phyloP scores from a whole-genome alignment of 2,888 invertebrate genomes.

The Thysanoteuthis rhombus region DNA sequence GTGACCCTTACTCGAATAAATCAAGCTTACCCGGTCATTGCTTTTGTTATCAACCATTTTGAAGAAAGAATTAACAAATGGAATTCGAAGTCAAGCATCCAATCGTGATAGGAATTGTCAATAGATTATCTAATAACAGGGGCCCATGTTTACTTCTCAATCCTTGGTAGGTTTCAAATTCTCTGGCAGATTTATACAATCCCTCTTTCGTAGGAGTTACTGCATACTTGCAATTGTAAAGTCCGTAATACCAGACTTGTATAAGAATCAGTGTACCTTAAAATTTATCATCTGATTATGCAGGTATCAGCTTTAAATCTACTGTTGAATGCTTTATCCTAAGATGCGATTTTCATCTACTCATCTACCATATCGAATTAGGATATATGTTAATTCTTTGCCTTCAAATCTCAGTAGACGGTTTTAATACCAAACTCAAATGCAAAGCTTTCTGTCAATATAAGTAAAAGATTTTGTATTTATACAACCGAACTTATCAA shows the following conservation, averaged over 20 bases:
- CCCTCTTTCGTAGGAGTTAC: too few relatives aligned
- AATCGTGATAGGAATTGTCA: too few relatives aligned
- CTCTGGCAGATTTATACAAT: too few relatives aligned
- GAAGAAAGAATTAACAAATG: too few relatives aligned
- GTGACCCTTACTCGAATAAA: too few relatives aligned
- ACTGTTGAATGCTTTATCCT: not conserved
- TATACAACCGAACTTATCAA: not conserved
- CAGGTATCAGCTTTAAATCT: not conserved
- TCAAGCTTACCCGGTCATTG: too few relatives aligned
- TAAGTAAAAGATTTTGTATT: not conserved
- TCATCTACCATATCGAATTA: not conserved
- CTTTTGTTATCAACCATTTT: too few relatives aligned
- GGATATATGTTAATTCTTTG: not conserved
- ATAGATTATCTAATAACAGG: too few relatives aligned
- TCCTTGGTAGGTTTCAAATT: too few relatives aligned
- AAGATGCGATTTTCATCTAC: not conserved
- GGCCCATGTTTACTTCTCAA: too few relatives aligned
- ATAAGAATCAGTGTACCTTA: not conserved
- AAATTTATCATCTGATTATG: not conserved
- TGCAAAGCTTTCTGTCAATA: not conserved
- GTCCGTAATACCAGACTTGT: not conserved
- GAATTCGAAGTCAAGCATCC: too few relatives aligned
- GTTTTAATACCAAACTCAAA: not conserved
- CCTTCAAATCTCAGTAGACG: not conserved
- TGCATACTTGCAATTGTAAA: too few relatives aligned